Percentiles rank a stretch among this genome's conserved stretches.
phyloP scores from a whole-genome alignment of 2,888 invertebrate genomes.

The Linnaemya tessellans region DNA sequence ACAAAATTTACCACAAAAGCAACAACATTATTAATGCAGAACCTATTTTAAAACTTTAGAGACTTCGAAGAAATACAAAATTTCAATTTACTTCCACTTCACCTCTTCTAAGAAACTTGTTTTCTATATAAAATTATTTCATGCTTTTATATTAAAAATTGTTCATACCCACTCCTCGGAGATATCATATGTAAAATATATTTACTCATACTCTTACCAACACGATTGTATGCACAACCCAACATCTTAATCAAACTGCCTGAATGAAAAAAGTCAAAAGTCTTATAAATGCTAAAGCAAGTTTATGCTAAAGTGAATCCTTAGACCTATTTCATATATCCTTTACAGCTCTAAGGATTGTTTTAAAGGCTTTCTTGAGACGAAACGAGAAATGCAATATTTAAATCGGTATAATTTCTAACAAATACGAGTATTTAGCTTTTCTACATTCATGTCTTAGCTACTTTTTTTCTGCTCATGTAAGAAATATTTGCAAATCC shows the following conservation, averaged over 20 bases:
- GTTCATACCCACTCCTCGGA: neutral
- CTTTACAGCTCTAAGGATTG: slow-evolving; percentile 56
- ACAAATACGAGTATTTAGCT: slow-evolving; percentile 27
- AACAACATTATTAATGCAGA: too few species aligned
- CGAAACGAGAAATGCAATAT: slow-evolving; percentile 9
- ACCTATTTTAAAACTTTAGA: too few species aligned
- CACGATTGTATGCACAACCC: neutral
- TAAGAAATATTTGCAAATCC: slow-evolving; percentile 67
- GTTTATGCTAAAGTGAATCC: slow-evolving; percentile 59
- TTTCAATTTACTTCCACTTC: too few species aligned
- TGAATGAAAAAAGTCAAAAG: slow-evolving; percentile 59
- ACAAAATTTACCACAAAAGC: too few species aligned
- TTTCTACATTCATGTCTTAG: slow-evolving; percentile 22
- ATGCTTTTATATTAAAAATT: too few species aligned
- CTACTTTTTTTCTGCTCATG: slow-evolving; percentile 6
- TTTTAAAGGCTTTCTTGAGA: slow-evolving; percentile 55
- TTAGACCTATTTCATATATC: slow-evolving; percentile 49
- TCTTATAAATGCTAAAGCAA: slow-evolving; percentile 58
- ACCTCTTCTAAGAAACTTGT: too few species aligned
- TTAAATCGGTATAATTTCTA: slow-evolving; percentile 25
- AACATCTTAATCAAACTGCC: slow-evolving; percentile 62
- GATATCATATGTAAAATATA: neutral
- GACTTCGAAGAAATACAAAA: too few species aligned
- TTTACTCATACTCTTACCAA: neutral
- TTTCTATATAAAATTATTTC: too few species aligned